A percentile compares a stretch with the other conserved stretches of the same genome.
These are phyloP conservation scores for Echinarachnius parma DNA, from an alignment of 53 echinoderm and acorn worm species.

Conservation along the genomic window DNA sequence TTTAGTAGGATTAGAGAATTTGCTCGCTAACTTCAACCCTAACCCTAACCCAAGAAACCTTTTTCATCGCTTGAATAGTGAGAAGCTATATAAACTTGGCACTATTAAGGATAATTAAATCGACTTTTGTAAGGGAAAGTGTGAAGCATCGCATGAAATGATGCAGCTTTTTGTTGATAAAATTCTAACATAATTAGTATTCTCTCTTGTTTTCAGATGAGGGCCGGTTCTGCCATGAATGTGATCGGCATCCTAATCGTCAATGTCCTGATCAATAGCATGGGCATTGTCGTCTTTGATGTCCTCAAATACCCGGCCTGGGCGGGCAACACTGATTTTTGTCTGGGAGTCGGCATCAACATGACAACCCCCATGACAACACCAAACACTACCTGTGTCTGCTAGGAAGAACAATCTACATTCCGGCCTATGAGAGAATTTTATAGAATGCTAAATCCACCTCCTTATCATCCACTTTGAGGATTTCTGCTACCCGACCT, in stretches of 20 bases:
- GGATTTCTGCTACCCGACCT: too few relatives aligned
- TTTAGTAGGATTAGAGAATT: too few relatives aligned
- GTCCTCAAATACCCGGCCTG: conserved; percentile 77
- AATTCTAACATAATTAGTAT: neutral
- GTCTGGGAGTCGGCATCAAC: neutral
- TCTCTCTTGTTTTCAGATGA: too few relatives aligned
- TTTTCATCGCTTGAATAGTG: too few relatives aligned
- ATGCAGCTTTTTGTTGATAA: too few relatives aligned
- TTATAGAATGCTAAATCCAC: too few relatives aligned
- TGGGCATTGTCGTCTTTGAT: conserved; percentile 78
- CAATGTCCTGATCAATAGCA: conserved; percentile 70
- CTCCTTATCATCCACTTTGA: too few relatives aligned
- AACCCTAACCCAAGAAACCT: too few relatives aligned
- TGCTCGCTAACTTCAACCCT: too few relatives aligned
- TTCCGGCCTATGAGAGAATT: too few relatives aligned
- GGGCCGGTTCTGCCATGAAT: conserved; percentile 51
- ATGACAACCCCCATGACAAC: neutral
- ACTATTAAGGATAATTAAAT: neutral
- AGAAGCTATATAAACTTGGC: neutral
- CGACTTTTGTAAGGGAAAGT: too few relatives aligned
- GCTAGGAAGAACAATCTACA: neutral
- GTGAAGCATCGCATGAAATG: neutral
- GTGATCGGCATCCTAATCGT: conserved; percentile 70
- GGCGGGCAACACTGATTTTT: conserved; percentile 45
- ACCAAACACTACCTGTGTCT: conserved; percentile 17